Percentiles rank a stretch among this genome's conserved stretches.
Evolutionary conservation across 2,888 invertebrate genomes (phyloP).

Genomic region (Omphaloscelis lunosa): DNA sequence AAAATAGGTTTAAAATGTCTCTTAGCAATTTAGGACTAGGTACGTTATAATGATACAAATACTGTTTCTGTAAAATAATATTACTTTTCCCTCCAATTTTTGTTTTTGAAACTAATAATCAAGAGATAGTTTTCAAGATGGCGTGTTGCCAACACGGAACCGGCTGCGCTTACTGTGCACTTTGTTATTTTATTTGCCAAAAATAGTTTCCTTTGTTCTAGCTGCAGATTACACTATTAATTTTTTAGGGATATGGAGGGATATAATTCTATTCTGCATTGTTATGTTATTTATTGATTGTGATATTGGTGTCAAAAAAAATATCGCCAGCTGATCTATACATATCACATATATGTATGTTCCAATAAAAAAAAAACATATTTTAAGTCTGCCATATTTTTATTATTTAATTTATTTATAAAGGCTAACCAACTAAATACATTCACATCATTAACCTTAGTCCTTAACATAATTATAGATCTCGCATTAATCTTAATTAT

Average conservation of each 20-base stretch:
- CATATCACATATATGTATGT: too few species aligned
- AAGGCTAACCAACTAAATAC: too few species aligned
- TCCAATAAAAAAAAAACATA: too few species aligned
- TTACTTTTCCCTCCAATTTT: slow-evolving; percentile 12
- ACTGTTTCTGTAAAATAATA: background rate
- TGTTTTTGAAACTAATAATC: slow-evolving; percentile 37
- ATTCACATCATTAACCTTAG: too few species aligned
- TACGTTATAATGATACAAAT: too few species aligned
- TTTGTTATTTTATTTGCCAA: slow-evolving; percentile 23
- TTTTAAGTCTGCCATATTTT: background rate
- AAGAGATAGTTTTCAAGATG: slow-evolving; percentile 54
- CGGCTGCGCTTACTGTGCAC: slow-evolving; percentile 27
- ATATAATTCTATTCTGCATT: background rate
- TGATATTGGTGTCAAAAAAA: background rate
- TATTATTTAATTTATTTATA: too few species aligned
- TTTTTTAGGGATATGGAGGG: background rate
- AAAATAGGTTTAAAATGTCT: too few species aligned
- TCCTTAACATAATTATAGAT: too few species aligned
- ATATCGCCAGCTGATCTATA: background rate
- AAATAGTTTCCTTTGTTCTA: background rate
- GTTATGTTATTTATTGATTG: background rate
- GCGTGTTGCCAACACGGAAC: slow-evolving; percentile 44
- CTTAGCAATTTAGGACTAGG: too few species aligned
- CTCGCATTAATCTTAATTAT: too few species aligned
- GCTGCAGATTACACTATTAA: background rate